Percentiles rank a stretch among this genome's conserved stretches.
phyloP scores from a whole-genome alignment of 2,888 invertebrate genomes.

The Tipula lateralis region DNA sequence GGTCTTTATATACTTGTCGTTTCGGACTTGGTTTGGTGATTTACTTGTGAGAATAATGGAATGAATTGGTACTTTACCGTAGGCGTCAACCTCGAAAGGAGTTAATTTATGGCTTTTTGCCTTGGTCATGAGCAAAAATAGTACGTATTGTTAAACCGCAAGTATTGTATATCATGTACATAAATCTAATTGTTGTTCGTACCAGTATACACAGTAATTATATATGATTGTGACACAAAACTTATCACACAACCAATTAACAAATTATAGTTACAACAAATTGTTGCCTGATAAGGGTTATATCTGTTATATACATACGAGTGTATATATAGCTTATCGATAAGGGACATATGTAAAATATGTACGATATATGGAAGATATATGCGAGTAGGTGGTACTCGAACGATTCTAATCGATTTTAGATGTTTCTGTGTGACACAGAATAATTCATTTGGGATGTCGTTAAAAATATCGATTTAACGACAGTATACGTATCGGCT shows the following conservation, averaged over 20 bases:
- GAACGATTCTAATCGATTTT: conserved; percentile 19
- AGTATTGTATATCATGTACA: no score
- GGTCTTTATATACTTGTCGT: no score
- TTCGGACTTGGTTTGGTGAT: no score
- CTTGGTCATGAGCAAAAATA: no score
- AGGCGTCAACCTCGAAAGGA: no score
- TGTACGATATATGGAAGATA: neutral
- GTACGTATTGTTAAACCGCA: no score
- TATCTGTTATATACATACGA: neutral
- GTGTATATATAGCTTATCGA: neutral
- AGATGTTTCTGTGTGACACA: neutral
- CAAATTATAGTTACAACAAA: neutral
- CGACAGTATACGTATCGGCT: neutral
- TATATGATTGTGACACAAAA: neutral
- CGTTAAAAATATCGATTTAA: neutral
- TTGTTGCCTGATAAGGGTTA: neutral
- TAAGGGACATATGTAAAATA: neutral
- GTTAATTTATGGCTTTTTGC: no score
- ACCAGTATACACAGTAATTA: no score
- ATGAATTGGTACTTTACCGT: no score
- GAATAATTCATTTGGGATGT: neutral
- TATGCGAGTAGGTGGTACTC: neutral
- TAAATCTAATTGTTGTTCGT: no score
- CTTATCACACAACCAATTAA: neutral
- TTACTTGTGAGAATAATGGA: no score